Evolutionary conservation across 2,797 vertebrate species (phyloP), one percentile per base, ranked within the genome.

Genomic region (Margarornis squamiger): DNA sequence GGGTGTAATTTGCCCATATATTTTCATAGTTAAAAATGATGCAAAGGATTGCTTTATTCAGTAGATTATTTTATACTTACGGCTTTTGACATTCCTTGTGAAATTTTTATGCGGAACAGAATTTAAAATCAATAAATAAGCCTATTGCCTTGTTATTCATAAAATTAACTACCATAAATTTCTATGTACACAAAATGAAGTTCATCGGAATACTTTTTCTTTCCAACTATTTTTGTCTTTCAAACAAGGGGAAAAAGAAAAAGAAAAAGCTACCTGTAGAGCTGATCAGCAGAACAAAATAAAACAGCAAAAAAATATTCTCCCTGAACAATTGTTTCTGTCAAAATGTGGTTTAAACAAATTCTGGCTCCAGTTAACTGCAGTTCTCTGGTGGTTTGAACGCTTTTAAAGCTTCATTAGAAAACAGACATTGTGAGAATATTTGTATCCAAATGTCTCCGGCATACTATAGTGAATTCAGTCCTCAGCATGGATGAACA

Each of bases 391-490:
- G 94, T 85, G 94, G 88, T 83, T 86, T 95, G 63, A 87, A 81
- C 7, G 62, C 86, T 95, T 93, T 95, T 79, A 95, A 95, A 94
- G 81, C 88, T 95, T 94, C 88, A 87, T 87, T 92, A 93, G 67
- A 39, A 95, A 90, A 63, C 45, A 93, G 55, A 70, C 59, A 43
- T 23, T 67, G 59, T 57, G 70, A 52, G 61, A 92, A 36, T 80
- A 92, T 91, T 89, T 87, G 86, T 71, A 89, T 58, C 79, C 41
- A 82, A 93, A 92, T 3, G 5, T 54, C 85, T 86, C 2, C 23
- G 88, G 77, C 38, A 52, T 3, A 41, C 32, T 41, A 22, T 0
- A 91, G 67, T 24, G 93, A 85, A 89, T 86, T 41, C 59, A 71
- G 49, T 39, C 74, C 46, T 87, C 68, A 87, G 45, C 32, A 57